Conservation (phyloP, 2,113 vertebrate genomes). For the Oncorhynchus kisutch region DNA sequence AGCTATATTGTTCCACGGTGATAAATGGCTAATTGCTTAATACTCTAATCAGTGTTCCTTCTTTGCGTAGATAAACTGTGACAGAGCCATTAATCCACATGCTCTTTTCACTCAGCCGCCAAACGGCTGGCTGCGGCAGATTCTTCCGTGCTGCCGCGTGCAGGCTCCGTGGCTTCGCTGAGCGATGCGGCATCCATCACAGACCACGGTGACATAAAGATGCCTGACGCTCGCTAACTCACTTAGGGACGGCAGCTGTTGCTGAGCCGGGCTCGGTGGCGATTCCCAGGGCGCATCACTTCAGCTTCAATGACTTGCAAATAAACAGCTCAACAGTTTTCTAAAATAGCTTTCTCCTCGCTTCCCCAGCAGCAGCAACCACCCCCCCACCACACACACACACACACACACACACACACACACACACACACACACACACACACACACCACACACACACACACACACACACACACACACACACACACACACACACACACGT, state of each 20-base stretch:
- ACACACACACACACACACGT: no score
- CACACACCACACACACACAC: no score
- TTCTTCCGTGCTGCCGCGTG: constrained; percentile 62
- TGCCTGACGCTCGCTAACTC: constrained; percentile 99
- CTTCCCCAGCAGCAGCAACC: constrained; percentile 13
- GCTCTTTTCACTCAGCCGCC: constrained; percentile 98
- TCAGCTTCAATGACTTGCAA: constrained; percentile 98
- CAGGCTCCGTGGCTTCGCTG: constrained; percentile 67
- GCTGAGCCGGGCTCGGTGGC: constrained; percentile 89
- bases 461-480: no score
- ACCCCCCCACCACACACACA: neutral
- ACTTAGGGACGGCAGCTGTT: constrained; percentile 99
- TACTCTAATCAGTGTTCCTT: constrained; percentile 98
- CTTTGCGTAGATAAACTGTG: constrained; percentile 94
- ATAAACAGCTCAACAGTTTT: constrained; percentile 90
- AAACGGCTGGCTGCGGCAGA: constrained; percentile 86
- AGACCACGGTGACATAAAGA: constrained; percentile 93
- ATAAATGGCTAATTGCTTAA: constrained; percentile 99
- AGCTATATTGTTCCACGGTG: constrained; percentile 95
- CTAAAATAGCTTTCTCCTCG: constrained; percentile 80
- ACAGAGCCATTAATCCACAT: constrained; percentile 97
- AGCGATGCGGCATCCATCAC: constrained; percentile 94
- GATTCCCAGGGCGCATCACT: constrained; percentile 98
- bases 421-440: no score
- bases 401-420: no score